Evolutionary conservation across 2,888 invertebrate species (phyloP), one percentile per base, ranked within the genome.

Genomic region (Andrena chrysosceles): DNA sequence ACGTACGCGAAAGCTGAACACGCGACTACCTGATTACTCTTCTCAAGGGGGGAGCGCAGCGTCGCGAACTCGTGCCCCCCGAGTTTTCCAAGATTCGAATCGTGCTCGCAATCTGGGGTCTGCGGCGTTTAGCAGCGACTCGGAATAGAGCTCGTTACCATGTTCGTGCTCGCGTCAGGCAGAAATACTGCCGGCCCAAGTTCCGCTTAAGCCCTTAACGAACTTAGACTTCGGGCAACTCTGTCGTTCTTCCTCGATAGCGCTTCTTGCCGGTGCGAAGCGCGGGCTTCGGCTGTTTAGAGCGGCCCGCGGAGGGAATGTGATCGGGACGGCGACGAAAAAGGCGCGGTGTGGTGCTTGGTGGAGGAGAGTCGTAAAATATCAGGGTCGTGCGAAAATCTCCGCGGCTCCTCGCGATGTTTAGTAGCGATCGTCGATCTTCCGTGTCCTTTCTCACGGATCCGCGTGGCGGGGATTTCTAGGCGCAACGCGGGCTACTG

Each of bases 361-460:
- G 26, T 23, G 52, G 68, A 20, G 23, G 33, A 20, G 48, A 69
- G 66, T 87, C 74, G 77, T 81, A 81, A 87, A 87, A 83, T 83
- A 87, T 83, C 87, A 85, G 83, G 87, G 78, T 87, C 87, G 87
- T 85, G 87, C 74, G 87, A 87, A 87, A 87, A 87, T 87, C 78
- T 83, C 73, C 76, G 77, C 74, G 78, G 76, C 78, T 66, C 83
- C 68, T 80, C 81, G 42, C 80, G 81, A 85, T 85, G 85, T 87
- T 87, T 85, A 81, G 71, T 63, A 81, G 85, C 85, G 85, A 87
- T 87, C 87, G 85, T 83, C 85, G 87, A 87, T 87, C 87, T 83
- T 85, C 83, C 66, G 85, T 85, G 87, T 87, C 83, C 87, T 87
- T 87, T 87, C 87, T 87, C 87, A 87, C 87, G 87, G 81, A 59